Evolutionary conservation across 1,140 invertebrate species (phyloP).

Genomic region (Zaprionus vittiger): DNA sequence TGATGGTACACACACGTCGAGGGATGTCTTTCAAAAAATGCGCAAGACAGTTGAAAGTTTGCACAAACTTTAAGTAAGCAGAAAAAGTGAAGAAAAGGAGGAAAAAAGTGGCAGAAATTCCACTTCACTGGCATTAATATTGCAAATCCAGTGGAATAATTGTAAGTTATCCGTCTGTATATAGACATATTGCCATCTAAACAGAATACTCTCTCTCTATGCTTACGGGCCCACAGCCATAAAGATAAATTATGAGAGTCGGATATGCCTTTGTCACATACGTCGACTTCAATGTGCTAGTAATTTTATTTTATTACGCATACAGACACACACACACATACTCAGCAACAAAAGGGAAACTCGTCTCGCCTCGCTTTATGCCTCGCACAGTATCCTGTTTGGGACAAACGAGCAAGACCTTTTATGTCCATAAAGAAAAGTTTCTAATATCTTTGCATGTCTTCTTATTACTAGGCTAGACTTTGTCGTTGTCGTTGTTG

Average conservation of each 20-base stretch:
- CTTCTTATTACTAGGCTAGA: constrained; percentile 22
- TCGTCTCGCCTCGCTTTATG: constrained; percentile 9
- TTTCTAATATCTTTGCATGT: constrained; percentile 61
- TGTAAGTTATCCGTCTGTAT: background rate
- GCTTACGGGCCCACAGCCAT: constrained; percentile 13
- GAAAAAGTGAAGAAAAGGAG: background rate
- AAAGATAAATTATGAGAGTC: constrained; percentile 65
- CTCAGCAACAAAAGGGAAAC: constrained; percentile 18
- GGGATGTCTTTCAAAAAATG: background rate
- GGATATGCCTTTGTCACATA: constrained; percentile 51
- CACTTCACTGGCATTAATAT: background rate
- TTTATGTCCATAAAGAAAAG: constrained; percentile 61
- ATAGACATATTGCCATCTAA: background rate
- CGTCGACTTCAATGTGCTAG: constrained; percentile 46
- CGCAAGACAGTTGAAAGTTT: constrained; percentile 3
- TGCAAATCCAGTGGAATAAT: background rate
- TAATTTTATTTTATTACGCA: constrained; percentile 74
- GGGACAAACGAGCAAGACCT: constrained; percentile 41
- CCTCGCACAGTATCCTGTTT: constrained; percentile 15
- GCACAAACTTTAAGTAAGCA: constrained; percentile 2
- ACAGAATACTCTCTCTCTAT: background rate
- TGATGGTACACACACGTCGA: background rate
- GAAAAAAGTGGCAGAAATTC: background rate
- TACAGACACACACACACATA: background rate
- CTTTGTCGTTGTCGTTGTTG: constrained; percentile 13